phyloP scores from a whole-genome alignment of 2,797 vertebrate genomes.

The Danio jaintianensis region DNA sequence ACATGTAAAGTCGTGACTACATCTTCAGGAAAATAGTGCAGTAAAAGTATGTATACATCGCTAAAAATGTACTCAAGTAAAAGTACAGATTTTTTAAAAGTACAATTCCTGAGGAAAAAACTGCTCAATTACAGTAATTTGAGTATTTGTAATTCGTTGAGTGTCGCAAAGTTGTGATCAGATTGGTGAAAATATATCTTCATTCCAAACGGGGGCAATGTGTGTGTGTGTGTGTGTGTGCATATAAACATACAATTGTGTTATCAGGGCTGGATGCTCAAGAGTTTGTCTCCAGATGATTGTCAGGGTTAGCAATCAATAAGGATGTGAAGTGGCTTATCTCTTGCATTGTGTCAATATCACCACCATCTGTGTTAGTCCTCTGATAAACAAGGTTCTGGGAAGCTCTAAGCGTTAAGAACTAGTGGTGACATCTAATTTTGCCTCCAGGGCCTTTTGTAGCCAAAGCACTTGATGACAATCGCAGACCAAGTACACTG shows the following conservation, averaged over 20 bases:
- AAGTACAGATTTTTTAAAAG: no score
- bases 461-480: constrained; percentile 11
- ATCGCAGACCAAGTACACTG: background rate
- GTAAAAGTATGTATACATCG: no score
- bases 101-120: no score
- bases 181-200: no score
- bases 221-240: constrained; percentile 17
- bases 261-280: constrained; percentile 45
- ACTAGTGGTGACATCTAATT: constrained; percentile 50
- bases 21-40: no score
- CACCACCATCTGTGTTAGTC: constrained; percentile 63
- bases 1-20: no score
- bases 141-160: no score
- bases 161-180: no score
- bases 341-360: constrained; percentile 68
- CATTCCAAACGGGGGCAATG: no score
- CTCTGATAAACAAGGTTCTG: constrained; percentile 67
- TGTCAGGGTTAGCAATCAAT: constrained; percentile 62
- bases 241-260: constrained; percentile 28
- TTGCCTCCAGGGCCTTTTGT: constrained; percentile 37
- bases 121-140: no score
- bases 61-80: no score
- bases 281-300: constrained; percentile 58
- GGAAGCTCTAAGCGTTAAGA: constrained; percentile 45
- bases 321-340: constrained; percentile 70